phyloP scores from a whole-genome alignment of 2,797 vertebrate genomes.

The Malacoraja senta region DNA sequence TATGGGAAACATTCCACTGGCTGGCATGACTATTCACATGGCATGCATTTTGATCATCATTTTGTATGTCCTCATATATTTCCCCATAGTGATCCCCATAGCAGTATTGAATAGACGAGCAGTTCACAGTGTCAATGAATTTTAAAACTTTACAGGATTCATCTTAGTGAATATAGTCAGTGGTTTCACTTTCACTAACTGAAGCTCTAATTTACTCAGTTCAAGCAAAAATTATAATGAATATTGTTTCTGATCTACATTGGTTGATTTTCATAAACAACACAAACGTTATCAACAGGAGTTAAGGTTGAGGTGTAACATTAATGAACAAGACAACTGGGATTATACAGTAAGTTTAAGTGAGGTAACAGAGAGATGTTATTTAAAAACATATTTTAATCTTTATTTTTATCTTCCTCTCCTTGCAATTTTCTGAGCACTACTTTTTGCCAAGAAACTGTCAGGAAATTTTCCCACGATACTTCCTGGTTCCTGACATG shows the following conservation, averaged over 20 bases:
- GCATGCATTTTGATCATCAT: too few species aligned
- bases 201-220: constrained; percentile 67
- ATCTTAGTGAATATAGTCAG: too few species aligned
- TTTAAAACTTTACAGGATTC: too few species aligned
- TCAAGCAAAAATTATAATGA: constrained; percentile 54
- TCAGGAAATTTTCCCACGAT: not conserved
- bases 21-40: too few species aligned
- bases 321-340: not conserved
- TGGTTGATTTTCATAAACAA: constrained; percentile 69
- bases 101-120: too few species aligned
- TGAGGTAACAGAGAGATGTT: not conserved
- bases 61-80: too few species aligned
- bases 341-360: not conserved
- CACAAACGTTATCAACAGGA: not conserved
- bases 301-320: not conserved
- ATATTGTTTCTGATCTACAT: constrained; percentile 60
- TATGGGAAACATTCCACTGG: too few species aligned
- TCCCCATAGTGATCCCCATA: too few species aligned
- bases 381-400: not conserved
- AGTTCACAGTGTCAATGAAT: too few species aligned
- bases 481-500: not conserved
- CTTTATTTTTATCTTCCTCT: not conserved
- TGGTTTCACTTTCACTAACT: constrained; percentile 59
- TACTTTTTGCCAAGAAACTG: not conserved
- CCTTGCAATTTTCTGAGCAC: not conserved